Evolutionary conservation across 2,113 vertebrate genomes (phyloP).

Genomic region (Fulmarus glacialis): DNA sequence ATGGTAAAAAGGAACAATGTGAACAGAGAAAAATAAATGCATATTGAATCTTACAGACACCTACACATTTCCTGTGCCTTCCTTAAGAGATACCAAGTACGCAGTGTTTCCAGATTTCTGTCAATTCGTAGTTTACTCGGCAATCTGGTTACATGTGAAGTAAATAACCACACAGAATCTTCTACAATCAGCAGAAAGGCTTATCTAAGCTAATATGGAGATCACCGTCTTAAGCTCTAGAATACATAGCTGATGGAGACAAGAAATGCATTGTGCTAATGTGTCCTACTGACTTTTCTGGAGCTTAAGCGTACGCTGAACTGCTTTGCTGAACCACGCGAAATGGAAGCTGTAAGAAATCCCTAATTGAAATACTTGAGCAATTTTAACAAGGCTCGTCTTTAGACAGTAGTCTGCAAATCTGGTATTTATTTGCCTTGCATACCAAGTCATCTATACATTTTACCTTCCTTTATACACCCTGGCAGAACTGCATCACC

Average conservation of each 20-base stretch:
- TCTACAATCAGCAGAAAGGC: neutral
- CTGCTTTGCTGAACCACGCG: neutral
- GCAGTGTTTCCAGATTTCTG: neutral
- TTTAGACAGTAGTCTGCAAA: neutral
- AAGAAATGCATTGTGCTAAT: neutral
- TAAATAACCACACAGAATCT: neutral
- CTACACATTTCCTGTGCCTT: neutral
- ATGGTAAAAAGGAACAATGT: slow-evolving; percentile 1
- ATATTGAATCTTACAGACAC: slow-evolving; percentile 34
- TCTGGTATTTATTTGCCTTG: neutral
- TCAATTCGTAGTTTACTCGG: rapidly evolving
- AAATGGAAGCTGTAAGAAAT: neutral
- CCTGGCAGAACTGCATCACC: neutral
- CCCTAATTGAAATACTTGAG: neutral
- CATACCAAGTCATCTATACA: neutral
- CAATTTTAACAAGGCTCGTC: neutral
- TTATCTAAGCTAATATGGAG: neutral
- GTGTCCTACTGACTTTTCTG: neutral
- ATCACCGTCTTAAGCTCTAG: neutral
- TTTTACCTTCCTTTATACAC: neutral
- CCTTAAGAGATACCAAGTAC: neutral
- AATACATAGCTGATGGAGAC: rapidly evolving
- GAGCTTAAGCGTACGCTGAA: neutral
- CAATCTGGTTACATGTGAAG: neutral
- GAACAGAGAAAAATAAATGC: slow-evolving; percentile 13